Base-by-base conservation (phyloP, 1,140 invertebrate genomes). In the Drepana arcuata region DNA sequence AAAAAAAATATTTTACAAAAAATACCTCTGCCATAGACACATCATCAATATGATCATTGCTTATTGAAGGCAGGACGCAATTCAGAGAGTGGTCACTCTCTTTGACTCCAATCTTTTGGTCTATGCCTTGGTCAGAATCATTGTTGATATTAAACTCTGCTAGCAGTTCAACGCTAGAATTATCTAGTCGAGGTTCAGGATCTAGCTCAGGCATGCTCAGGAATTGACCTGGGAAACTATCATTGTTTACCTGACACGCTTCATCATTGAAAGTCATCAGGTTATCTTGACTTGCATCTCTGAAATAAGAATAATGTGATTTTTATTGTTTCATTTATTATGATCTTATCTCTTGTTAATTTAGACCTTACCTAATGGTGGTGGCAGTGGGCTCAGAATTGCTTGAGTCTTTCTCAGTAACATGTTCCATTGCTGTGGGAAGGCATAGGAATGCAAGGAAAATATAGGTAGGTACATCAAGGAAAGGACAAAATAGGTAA, bases 1-100 rank as follows among this genome's bases (percentile, higher is more conserved):
- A 26, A 3, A 10, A 10, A 26, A 7, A 26, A 26, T 26, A 7
- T 26, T 4, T 6, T 4, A 26, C 24, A 9, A 12, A 41, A 40
- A 5, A 52, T 53, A 81, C 74, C 63, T 75, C 77, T 25, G 36
- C 34, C 39, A 70, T 63, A 26, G 48, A 37, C 2, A 50, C 56
- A 48, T 81, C 72, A 63, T 77, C 70, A 57, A 52, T 68, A 7
- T 62, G 60, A 10, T 79, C 72, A 60, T 62, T 69, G 30, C 56
- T 69, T 6, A 81, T 58, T 15, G 70, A 81, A 27, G 77, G 77
- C 28, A 81, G 41, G 2, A 81, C 69, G 67, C 77, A 81, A 36
- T 81, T 81, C n/a, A 81, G 40, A 11, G 65, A 75, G 30, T 59
- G 63, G 14, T 54, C 48, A 12, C 60, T 53, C 53, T 60, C 54